Conservation (phyloP, 2,888 invertebrate genomes). For the Epirrhoe alternata region DNA sequence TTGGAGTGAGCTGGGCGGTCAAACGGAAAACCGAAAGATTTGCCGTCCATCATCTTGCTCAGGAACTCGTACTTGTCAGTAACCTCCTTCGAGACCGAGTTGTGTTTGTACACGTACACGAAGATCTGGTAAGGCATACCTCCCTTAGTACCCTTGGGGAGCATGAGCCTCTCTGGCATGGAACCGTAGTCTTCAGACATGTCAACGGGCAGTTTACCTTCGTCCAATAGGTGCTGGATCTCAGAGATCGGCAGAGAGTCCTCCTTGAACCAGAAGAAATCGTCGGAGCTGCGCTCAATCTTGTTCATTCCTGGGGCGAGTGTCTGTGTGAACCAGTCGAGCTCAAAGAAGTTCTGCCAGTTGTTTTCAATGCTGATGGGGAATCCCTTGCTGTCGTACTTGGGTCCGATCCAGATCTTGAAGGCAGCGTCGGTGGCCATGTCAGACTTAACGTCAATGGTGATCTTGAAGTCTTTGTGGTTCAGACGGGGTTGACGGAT, state of each 20-base stretch:
- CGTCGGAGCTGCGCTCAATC: slow-evolving; percentile 87
- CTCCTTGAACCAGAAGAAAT: slow-evolving; percentile 86
- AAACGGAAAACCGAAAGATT: slow-evolving; percentile 84
- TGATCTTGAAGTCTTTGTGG: slow-evolving; percentile 88
- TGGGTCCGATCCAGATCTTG: slow-evolving; percentile 89
- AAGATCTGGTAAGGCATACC: slow-evolving; percentile 88
- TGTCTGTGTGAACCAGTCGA: slow-evolving; percentile 86
- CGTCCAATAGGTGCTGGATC: slow-evolving; percentile 84
- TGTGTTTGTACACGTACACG: slow-evolving; percentile 85
- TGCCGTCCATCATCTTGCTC: slow-evolving; percentile 68
- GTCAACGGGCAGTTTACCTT: slow-evolving; percentile 81
- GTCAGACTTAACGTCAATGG: slow-evolving; percentile 86
- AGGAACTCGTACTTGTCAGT: slow-evolving; percentile 33
- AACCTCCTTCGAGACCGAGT: slow-evolving; percentile 65
- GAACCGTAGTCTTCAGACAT: slow-evolving; percentile 83
- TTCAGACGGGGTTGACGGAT: slow-evolving; percentile 89
- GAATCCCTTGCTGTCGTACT: slow-evolving; percentile 85
- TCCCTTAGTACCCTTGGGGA: slow-evolving; percentile 89
- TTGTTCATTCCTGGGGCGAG: slow-evolving; percentile 87
- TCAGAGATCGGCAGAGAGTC: slow-evolving; percentile 87
- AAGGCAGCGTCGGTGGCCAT: slow-evolving; percentile 84
- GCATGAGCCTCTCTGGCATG: slow-evolving; percentile 88
- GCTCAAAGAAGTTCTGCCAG: slow-evolving; percentile 85
- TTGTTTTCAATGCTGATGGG: slow-evolving; percentile 82
- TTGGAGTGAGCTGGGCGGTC: slow-evolving; percentile 75